These are phyloP conservation scores for Lateolabrax maculatus DNA, from an alignment of 2,797 vertebrate species.

Conservation along the genomic window DNA sequence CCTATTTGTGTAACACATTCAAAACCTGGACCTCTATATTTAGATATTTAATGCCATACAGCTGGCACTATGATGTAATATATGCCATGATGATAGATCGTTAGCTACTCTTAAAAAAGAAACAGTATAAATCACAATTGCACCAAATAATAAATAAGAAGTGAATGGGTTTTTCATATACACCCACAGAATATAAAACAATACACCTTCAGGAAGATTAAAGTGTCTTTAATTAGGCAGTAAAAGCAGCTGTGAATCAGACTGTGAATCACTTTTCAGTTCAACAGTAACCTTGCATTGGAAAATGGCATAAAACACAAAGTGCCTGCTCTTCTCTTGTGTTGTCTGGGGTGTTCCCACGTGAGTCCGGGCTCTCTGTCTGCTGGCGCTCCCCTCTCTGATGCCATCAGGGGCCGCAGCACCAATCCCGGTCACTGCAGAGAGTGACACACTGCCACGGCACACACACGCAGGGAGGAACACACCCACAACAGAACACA, in stretches of 20 bases:
- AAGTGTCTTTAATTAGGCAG: constrained; percentile 38
- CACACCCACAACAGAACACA: constrained; percentile 66
- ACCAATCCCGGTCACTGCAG: constrained; percentile 64
- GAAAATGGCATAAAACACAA: constrained; percentile 24
- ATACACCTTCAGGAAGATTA: constrained; percentile 1
- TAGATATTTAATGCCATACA: background rate
- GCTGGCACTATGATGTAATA: background rate
- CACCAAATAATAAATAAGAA: background rate
- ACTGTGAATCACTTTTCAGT: constrained; percentile 18
- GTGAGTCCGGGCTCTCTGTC: constrained; percentile 39
- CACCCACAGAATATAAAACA: background rate
- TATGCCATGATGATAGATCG: background rate
- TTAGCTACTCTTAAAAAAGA: background rate
- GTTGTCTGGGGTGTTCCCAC: constrained; percentile 50
- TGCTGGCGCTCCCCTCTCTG: constrained; percentile 47
- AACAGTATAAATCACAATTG: background rate
- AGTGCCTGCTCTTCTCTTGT: constrained; percentile 4
- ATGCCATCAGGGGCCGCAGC: constrained; percentile 77
- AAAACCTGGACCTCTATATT: background rate
- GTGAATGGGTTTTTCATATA: background rate
- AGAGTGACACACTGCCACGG: constrained; percentile 64
- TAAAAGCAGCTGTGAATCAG: constrained; percentile 32
- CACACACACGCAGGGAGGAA: constrained; percentile 61
- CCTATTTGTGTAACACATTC: background rate
- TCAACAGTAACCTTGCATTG: background rate